Evolutionary conservation across 2,797 vertebrate species (phyloP).

Genomic region (Bovichtus diacanthus): DNA sequence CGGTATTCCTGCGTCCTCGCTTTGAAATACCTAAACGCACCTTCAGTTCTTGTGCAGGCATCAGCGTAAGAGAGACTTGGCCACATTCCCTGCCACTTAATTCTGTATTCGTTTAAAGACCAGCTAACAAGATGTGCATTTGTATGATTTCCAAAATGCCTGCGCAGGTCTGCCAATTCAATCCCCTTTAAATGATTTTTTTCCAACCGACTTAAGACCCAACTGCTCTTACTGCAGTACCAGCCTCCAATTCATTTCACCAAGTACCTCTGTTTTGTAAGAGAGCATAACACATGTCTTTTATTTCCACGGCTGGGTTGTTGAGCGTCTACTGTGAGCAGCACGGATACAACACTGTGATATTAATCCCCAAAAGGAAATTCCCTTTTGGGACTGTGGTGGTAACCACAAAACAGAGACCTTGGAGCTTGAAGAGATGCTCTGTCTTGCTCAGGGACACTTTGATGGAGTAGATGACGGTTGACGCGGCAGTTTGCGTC

Average conservation of each 20-base stretch:
- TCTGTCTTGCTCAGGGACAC: conserved; percentile 19
- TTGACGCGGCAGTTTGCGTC: conserved; percentile 10
- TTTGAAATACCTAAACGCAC: conserved; percentile 5
- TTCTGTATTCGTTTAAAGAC: conserved; percentile 27
- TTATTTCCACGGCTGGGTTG: conserved; percentile 13
- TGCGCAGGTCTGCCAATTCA: conserved; percentile 23
- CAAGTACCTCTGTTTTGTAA: neutral
- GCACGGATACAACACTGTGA: neutral
- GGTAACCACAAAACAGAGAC: conserved; percentile 16
- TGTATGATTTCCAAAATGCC: conserved; percentile 41
- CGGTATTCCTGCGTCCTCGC: neutral
- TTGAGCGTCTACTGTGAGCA: neutral
- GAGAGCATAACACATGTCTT: neutral
- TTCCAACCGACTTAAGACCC: conserved; percentile 14
- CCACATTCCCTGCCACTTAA: conserved; percentile 1
- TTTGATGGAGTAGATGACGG: conserved; percentile 5
- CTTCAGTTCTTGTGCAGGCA: neutral
- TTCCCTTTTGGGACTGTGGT: neutral
- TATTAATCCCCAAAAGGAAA: conserved; percentile 24
- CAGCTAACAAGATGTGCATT: conserved; percentile 42
- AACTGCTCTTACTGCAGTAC: conserved; percentile 1
- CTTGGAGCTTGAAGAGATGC: neutral
- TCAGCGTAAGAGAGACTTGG: conserved; percentile 19
- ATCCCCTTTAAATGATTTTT: conserved; percentile 16
- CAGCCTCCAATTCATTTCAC: conserved; percentile 11